These are phyloP conservation scores for Gasterosteus aculeatus DNA, from an alignment of 2,113 vertebrate genomes.

Conservation along the genomic window DNA sequence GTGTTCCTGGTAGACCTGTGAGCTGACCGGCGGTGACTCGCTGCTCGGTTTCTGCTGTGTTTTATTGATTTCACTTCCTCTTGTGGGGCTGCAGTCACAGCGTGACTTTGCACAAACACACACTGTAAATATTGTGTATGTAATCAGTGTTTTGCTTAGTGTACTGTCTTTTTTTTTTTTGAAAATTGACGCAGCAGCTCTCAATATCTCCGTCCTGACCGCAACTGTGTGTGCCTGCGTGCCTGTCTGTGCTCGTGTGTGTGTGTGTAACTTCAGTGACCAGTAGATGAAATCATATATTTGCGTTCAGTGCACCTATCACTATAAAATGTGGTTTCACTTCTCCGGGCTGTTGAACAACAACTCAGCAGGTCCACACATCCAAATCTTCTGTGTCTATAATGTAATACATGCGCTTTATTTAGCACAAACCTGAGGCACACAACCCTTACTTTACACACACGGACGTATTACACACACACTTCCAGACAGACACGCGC, in stretches of 20 bases:
- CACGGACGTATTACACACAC: conserved; percentile 18
- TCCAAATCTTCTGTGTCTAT: conserved; percentile 8
- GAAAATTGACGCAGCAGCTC: conserved; percentile 35
- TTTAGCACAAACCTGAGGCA: conserved; percentile 11
- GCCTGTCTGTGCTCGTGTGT: background rate
- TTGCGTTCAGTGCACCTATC: background rate
- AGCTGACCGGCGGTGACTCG: conserved; percentile 34
- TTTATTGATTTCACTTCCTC: conserved; percentile 67
- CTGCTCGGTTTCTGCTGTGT: conserved; percentile 47
- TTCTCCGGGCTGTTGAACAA: conserved; percentile 35
- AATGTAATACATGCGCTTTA: conserved; percentile 2
- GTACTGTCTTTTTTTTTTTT: background rate
- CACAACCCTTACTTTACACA: conserved; percentile 7
- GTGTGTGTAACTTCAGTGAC: conserved; percentile 25
- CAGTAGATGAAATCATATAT: conserved; percentile 39
- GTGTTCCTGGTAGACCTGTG: conserved; percentile 33
- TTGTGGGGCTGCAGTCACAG: conserved; percentile 18
- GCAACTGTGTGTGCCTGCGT: conserved; percentile 28
- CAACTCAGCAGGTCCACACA: conserved; percentile 5
- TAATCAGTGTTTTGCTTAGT: conserved; percentile 10
- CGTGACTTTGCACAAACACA: conserved; percentile 56
- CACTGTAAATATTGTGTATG: background rate
- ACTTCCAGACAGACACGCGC: conserved; percentile 25
- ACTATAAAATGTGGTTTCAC: conserved; percentile 39
- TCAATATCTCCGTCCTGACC: conserved; percentile 30